A percentile compares a stretch with the other conserved stretches of the same genome.
Evolutionary conservation across 1,140 invertebrate genomes (phyloP).

Genomic region (Ips typographus): DNA sequence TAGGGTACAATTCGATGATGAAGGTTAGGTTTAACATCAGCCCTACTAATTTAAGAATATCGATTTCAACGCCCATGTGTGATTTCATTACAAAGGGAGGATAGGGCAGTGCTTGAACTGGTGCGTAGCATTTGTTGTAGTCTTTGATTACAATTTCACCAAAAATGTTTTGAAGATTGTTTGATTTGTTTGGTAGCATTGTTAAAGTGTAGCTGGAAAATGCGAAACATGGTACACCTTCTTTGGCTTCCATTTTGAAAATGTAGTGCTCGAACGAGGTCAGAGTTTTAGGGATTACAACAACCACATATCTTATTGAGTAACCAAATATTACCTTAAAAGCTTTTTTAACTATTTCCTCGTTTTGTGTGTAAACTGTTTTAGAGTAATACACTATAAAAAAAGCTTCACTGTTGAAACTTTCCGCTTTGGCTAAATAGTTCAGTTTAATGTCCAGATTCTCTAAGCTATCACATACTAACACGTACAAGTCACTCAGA

Average conservation of each 20-base stretch:
- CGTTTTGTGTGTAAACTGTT: background rate
- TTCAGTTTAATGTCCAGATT: slow-evolving; percentile 5
- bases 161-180: slow-evolving; percentile 4
- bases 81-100: slow-evolving; percentile 24
- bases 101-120: slow-evolving; percentile 11
- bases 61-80: slow-evolving; percentile 13
- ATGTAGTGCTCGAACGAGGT: background rate
- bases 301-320: background rate
- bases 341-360: background rate
- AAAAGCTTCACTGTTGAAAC: slow-evolving; percentile 14
- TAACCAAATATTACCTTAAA: background rate
- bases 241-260: background rate
- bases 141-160: background rate
- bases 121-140: slow-evolving; percentile 2
- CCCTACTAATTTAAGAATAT: slow-evolving; percentile 15
- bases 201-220: background rate
- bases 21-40: slow-evolving; percentile 18
- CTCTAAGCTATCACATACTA: slow-evolving; percentile 13
- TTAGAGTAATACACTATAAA: slow-evolving; percentile 22
- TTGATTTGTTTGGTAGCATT: background rate
- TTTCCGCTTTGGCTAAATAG: background rate
- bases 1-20: slow-evolving; percentile 5
- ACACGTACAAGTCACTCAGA: slow-evolving; percentile 9
- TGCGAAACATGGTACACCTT: slow-evolving; percentile 1
- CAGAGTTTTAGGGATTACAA: slow-evolving; percentile 14